Evolutionary conservation across 2,113 vertebrate genomes (phyloP), one percentile per base, ranked within the genome.

Genomic region (Varanus komodoensis): DNA sequence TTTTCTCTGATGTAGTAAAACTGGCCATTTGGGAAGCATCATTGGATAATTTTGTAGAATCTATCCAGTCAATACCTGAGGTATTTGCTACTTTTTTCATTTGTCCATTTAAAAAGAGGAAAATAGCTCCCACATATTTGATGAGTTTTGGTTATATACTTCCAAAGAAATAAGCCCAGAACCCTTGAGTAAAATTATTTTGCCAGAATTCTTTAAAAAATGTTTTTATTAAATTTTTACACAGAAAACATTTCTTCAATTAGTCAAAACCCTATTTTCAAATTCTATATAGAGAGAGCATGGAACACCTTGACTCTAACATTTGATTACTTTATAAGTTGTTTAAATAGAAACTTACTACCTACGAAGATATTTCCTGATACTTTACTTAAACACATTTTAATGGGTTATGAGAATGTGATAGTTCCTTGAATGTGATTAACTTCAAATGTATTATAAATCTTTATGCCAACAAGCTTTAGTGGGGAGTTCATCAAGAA

Each of bases 21-120:
- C 96, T 99, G 96, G 99, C 99, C 32, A 99, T 99, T 96, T 99
- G 99, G 99, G 99, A 99, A 94, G 97, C 98, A 1, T 96, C 98
- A n/a, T 90, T 99, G 94, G 99, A 99, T 96, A 98, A 97, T 91
- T 99, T 99, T 95, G 98, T 99, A 84, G 99, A 99, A 84, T 99
- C 99, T 50, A 99, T 99, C 96, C 99, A 99, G 87, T 98, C 98
- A 44, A 99, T 99, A 95, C 99, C 99, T 93, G 99, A 99, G 99
- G 99, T 99, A 92, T 68, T 88, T 82, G 87, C 7, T 89, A 86
- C 50, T 89, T 77, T 25, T 91, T 92, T 84, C 52, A 68, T 54
- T 83, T 17, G 34, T 69, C 48, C 1, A 82, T 52, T 69, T 19
- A 19, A 64, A 64, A 64, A 73, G 78, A 90, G 48, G 32, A 87